Evolutionary conservation across 1,140 invertebrate genomes (phyloP), one percentile per base, ranked within the genome.

Genomic region (Meteorus sp.): DNA sequence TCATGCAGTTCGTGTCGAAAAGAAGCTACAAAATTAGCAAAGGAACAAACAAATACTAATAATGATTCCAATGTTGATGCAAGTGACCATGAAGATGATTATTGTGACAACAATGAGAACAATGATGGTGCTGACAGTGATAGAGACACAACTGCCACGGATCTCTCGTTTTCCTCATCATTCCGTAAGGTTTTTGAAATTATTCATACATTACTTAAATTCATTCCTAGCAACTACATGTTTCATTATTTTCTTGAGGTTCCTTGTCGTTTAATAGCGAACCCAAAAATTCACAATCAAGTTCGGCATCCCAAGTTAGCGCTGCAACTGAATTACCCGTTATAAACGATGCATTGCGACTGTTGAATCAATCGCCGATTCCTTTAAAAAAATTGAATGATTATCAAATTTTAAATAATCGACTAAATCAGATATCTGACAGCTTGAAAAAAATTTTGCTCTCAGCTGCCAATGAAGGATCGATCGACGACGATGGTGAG

Each of bases 381-480:
- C 43, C 43, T 0, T 17, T 19, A 44, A 23, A 37, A 44, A 44
- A 44, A 44, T 44, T 44, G 43, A 44, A 44, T 44, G 22, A 44
- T 44, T 20, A 44, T 44, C 43, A 44, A 44, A 17, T 44, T 44
- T 23, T 44, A 44, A 44, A 44, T 23, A 44, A 44, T 23, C 15
- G 20, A 44, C 15, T 44, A 44, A 44, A 17, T 44, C 43, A 23
- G 22, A 44, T 44, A 44, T 44, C 43, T 44, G 43, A 44, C 3
- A 44, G 43, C 43, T 44, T 44, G 1, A 44, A 44, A 44, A 44
- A 44, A 44, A 44, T 20, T 27, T 44, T 44, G 22, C 43, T 44
- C 43, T 20, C 43, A 20, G 15, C 43, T 20, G 22, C 17, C 43
- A 19, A 44, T 44, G 22, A 44, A 44, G 43, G 22, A 23, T 44